Conservation (phyloP, 92 coral and sea anemone species). For the Porites rus region DNA sequence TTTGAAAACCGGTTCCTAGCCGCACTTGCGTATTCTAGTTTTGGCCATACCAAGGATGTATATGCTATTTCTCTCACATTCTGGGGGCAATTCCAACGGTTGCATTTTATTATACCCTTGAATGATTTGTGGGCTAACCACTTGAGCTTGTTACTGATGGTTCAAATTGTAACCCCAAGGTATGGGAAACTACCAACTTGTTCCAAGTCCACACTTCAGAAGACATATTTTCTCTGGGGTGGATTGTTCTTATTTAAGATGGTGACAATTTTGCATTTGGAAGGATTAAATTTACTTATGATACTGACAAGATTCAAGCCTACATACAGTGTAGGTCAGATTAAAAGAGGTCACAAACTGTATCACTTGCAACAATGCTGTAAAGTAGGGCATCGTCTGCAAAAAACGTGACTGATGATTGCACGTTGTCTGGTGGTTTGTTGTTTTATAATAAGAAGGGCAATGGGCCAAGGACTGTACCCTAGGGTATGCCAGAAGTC, state of each 20-base stretch:
- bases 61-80: constrained; percentile 44
- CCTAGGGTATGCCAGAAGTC: too few relatives aligned
- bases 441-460: too few relatives aligned
- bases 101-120: constrained; percentile 30
- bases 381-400: constrained; percentile 6
- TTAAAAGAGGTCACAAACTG: too few relatives aligned
- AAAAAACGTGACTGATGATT: neutral
- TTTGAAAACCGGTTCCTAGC: too few relatives aligned
- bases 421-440: too few relatives aligned
- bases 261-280: constrained; percentile 1
- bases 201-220: constrained; percentile 47
- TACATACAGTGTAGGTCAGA: constrained; percentile 2
- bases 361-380: neutral
- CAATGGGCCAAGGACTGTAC: too few relatives aligned
- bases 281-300: neutral
- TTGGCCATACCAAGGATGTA: constrained; percentile 37
- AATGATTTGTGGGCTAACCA: constrained; percentile 38
- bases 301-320: neutral
- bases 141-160: constrained; percentile 39
- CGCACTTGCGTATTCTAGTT: constrained; percentile 15
- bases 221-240: neutral
- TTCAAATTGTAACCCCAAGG: constrained; percentile 7
- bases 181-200: constrained; percentile 49
- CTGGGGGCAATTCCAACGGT: constrained; percentile 40
- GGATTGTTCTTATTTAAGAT: neutral